Conservation (phyloP, 2,888 invertebrate genomes). For the Timandra comae region DNA sequence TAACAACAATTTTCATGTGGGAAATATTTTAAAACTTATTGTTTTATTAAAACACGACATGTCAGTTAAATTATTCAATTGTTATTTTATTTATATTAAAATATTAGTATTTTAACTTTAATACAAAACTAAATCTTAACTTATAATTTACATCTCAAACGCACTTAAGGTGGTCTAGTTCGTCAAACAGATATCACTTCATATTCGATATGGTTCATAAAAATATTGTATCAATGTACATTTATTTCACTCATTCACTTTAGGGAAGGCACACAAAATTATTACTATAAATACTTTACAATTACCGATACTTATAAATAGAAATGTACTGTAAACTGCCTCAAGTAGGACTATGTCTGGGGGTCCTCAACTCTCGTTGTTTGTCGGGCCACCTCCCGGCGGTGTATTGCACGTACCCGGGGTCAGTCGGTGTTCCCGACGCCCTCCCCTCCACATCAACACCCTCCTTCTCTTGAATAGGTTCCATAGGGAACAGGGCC, state of each 20-base stretch:
- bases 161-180: conserved; percentile 34
- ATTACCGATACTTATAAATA: no score
- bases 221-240: no score
- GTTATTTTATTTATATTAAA: conserved; percentile 25
- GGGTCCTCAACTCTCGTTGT: conserved; percentile 70
- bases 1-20: conserved; percentile 38
- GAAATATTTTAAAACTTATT: conserved; percentile 28
- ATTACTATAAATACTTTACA: no score
- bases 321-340: conserved; percentile 2
- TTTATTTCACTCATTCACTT: no score
- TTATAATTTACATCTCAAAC: conserved; percentile 16
- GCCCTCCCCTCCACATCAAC: conserved; percentile 59
- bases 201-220: conserved; percentile 7
- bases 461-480: conserved; percentile 61
- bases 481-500: conserved; percentile 72
- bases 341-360: conserved; percentile 72
- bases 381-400: conserved; percentile 81
- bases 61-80: conserved; percentile 27
- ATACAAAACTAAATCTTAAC: conserved; percentile 7
- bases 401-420: conserved; percentile 84
- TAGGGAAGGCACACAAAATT: background rate
- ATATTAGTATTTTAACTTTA: conserved; percentile 37
- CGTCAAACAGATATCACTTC: conserved; percentile 25
- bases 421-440: conserved; percentile 82
- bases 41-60: conserved; percentile 37